Percentiles rank a stretch among this genome's conserved stretches.
phyloP scores from a whole-genome alignment of 2,113 vertebrate genomes.

The Apodemus sylvaticus region DNA sequence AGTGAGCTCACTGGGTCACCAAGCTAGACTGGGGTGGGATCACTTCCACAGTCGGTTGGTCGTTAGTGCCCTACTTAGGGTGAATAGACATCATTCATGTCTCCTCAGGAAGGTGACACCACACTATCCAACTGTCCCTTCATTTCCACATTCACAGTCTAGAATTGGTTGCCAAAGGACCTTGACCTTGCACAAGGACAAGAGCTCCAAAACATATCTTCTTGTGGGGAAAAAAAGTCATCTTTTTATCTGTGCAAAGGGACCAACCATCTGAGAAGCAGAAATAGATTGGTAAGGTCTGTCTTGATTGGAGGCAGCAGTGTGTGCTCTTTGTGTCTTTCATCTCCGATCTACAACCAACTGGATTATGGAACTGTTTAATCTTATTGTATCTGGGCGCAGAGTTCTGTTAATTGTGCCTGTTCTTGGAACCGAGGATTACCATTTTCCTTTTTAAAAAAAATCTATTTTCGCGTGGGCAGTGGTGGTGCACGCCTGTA shows the following conservation, averaged over 20 bases:
- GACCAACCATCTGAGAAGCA: background rate
- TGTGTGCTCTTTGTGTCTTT: background rate
- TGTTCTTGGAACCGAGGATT: background rate
- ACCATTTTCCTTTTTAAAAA: background rate
- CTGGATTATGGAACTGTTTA: conserved; percentile 17
- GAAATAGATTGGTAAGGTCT: background rate
- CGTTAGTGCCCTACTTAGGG: background rate
- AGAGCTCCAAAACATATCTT: background rate
- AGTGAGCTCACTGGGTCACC: background rate
- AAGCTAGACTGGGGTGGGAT: background rate
- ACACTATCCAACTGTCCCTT: background rate
- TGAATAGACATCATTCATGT: background rate
- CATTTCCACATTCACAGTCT: background rate
- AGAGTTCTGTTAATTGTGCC: background rate
- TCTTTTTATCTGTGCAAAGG: background rate
- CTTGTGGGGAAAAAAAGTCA: background rate
- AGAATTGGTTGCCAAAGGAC: conserved; percentile 2
- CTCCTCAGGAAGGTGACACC: background rate
- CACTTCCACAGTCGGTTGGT: background rate
- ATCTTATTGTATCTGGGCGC: background rate
- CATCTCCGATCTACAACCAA: background rate
- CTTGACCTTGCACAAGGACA: conserved; percentile 6
- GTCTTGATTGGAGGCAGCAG: background rate
- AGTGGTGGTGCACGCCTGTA: too few species aligned
- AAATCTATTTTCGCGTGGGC: conserved; percentile 47